Evolutionary conservation across 2,888 invertebrate species (phyloP), one percentile per base, ranked within the genome.

Genomic region (Phyto melanocephala): DNA sequence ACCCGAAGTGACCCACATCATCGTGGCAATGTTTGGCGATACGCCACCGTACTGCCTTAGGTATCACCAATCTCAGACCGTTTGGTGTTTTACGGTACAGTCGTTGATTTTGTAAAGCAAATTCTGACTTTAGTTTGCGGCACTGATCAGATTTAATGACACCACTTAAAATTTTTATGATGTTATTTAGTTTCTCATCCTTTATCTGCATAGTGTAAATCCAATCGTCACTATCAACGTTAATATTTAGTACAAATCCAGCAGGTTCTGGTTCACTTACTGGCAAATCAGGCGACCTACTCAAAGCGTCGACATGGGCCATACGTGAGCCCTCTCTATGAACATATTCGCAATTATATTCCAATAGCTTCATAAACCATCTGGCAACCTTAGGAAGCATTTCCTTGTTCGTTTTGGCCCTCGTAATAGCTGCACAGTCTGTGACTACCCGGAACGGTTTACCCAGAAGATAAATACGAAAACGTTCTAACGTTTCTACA

Each of bases 401-500:
- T n/a, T 63, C 71, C 5, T 79, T 71, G 0, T 37, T 56, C 0
- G 54, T 11, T 33, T 33, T 71, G 2, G 56, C 22, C 15, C 0
- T 65, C 0, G 65, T 50, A 7, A 70, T 72, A 6, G 78, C 71
- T 10, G 78, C 63, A 58, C 71, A 71, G 11, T 79, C 71, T 0
- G 78, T 78, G 2, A 78, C 15, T 0, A 80, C 72, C 1, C 72
- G 67, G 60, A 80, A 80, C 13, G 20, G 35, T 37, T 67, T 79
- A 1, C 72, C 72, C 0, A 67, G 7, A 13, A 79, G 35, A 54
- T 86, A 86, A 0, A 83, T 72, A 17, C 85, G 74, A 20, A 86
- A 85, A 33, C 84, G 80, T 33, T 83, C 74, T 37, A 84, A 37
- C 0, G 81, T 50, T 50, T 81, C 85, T 2, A 85, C 85, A 0